Evolutionary conservation across 23 tunicate species (phyloP).

Genomic region (Ascidia mentula): DNA sequence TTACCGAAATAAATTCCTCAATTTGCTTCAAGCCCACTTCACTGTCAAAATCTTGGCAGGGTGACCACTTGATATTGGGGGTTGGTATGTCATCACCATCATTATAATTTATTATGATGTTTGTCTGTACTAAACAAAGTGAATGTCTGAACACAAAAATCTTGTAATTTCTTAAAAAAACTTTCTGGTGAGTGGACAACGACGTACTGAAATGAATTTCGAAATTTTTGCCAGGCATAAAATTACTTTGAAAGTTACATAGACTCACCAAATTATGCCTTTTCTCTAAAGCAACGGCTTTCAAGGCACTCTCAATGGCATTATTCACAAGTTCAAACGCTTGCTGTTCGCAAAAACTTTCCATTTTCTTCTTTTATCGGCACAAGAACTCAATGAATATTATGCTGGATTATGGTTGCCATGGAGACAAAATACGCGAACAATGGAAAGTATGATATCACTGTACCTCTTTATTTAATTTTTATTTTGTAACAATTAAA

Average conservation of each 20-base stretch:
- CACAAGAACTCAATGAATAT: no score
- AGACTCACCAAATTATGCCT: conserved; percentile 53
- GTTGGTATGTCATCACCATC: conserved; percentile 47
- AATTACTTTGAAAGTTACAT: background rate
- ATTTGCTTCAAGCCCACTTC: conserved; percentile 58
- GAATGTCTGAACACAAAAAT: background rate
- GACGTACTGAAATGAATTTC: no score
- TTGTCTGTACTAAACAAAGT: conserved; percentile 51
- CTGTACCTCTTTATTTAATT: no score
- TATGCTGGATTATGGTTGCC: no score
- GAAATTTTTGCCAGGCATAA: background rate
- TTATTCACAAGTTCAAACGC: conserved; percentile 60
- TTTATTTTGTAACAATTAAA: no score
- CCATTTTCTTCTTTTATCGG: conserved; percentile 42
- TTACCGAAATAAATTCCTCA: conserved; percentile 60
- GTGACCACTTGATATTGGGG: conserved; percentile 63
- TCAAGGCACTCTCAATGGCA: conserved; percentile 46
- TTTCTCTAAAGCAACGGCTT: conserved; percentile 45
- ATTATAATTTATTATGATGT: conserved; percentile 26
- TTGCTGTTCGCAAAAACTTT: conserved; percentile 37
- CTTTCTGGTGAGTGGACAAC: no score
- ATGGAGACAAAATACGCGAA: no score
- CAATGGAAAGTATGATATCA: no score
- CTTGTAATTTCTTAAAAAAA: background rate
- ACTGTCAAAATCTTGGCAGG: conserved; percentile 47